Base-by-base conservation (phyloP, 2,888 invertebrate genomes). In the Drosophila peninsularis region DNA sequence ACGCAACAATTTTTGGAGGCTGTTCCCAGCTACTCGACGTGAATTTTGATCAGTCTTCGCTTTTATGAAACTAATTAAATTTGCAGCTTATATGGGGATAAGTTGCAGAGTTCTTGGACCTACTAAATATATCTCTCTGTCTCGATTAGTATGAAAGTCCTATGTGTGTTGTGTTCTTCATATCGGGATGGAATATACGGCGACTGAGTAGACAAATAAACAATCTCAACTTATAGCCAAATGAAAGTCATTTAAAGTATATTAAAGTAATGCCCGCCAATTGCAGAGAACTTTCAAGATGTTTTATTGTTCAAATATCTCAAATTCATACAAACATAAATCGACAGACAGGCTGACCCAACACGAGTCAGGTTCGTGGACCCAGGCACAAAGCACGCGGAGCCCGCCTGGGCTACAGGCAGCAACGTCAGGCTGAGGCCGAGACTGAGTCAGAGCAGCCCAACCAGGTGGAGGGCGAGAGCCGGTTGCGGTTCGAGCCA, bases 21-120 rank as follows among this genome's bases (percentile, higher is more conserved):
- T 41, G 61, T 49, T 49, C 6, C 30, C 53, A 45, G 57, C 24
- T 34, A 70, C 73, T 60, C 41, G 52, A 17, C 54, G 52, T 64
- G 68, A 73, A 78, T 75, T 80, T 80, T 78, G 57, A 74, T 69
- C 63, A 47, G 41, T 44, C 10, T 47, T 24, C 27, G 17, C 14
- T 44, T 6, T n/a, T 32, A 47, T 32, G 47, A 62, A 27, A 37
- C 24, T 52, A 37, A 52, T 52, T 52, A 27, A 53, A 53, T 27
- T 37, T 39, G 52, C 24, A 1, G 37, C 45, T 47, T 11, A n/a
- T 24, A 47, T 7, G 17, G 17, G 17, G 4, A 53, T 27, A 17
- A 52, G 17, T 52, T 3, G 0, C 5, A 17, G 21, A 27, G 7
- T 13, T 49, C 7, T 32, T 7, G 27, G n/a, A 53, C 0, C n/a